phyloP scores from a whole-genome alignment of 2,888 invertebrate genomes.

The Bibio marci region DNA sequence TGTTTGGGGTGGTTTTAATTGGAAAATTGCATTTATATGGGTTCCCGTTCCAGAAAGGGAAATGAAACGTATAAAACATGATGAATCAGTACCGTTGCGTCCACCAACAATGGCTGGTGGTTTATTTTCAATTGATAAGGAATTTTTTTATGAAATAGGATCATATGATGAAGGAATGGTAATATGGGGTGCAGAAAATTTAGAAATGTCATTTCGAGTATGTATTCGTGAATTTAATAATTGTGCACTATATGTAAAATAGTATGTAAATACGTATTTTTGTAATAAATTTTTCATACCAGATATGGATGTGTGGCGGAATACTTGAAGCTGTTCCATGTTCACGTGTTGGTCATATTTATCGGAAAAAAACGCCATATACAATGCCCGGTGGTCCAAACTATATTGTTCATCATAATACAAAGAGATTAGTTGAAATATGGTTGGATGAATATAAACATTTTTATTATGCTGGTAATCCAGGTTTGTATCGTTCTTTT shows the following conservation, averaged over 20 bases:
- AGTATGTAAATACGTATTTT: slow-evolving; percentile 1
- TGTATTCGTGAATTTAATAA: no score
- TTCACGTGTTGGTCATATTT: slow-evolving; percentile 16
- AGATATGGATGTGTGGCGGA: slow-evolving; percentile 16
- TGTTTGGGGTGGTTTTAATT: slow-evolving; percentile 6
- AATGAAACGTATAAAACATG: slow-evolving; percentile 43
- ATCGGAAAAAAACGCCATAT: slow-evolving; percentile 47
- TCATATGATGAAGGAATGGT: slow-evolving; percentile 14
- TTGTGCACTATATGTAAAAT: slow-evolving; percentile 1
- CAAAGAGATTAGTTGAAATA: slow-evolving; percentile 64
- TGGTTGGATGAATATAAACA: slow-evolving; percentile 67
- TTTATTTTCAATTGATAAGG: slow-evolving; percentile 13
- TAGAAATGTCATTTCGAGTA: slow-evolving; percentile 6
- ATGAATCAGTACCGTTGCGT: slow-evolving; percentile 2
- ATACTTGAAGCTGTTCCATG: slow-evolving; percentile 15
- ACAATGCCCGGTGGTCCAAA: slow-evolving; percentile 61
- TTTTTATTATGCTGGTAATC: slow-evolving; percentile 67
- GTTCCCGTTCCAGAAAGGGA: slow-evolving; percentile 64
- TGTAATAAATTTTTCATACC: no score
- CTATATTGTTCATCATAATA: slow-evolving; percentile 65
- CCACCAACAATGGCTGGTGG: slow-evolving; percentile 10
- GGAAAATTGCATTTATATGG: slow-evolving; percentile 3
- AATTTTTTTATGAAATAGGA: slow-evolving; percentile 14
- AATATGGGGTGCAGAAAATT: slow-evolving; percentile 17
- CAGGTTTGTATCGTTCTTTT: background rate